Evolutionary conservation across 2,113 vertebrate species (phyloP).

Genomic region (Charadrius vociferus): DNA sequence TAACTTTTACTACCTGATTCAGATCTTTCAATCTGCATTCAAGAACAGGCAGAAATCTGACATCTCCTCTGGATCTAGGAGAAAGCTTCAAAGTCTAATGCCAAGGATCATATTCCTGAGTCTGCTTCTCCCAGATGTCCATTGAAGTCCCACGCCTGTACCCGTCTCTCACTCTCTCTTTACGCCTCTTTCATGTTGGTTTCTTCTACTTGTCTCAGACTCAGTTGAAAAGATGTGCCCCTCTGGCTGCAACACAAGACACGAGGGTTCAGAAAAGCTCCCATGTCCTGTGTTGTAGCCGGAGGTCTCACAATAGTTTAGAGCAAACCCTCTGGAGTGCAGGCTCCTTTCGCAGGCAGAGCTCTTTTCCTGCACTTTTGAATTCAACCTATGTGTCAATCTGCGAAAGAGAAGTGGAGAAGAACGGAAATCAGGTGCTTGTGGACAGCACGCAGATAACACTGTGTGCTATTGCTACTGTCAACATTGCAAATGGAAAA

Average conservation of each 20-base stretch:
- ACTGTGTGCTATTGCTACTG: background rate
- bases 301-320: constrained; percentile 76
- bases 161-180: background rate
- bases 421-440: constrained; percentile 26
- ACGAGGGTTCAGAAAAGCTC: constrained; percentile 83
- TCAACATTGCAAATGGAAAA: constrained; percentile 48
- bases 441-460: constrained; percentile 11
- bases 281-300: constrained; percentile 85
- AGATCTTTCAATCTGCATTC: constrained; percentile 12
- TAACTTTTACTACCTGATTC: constrained; percentile 28
- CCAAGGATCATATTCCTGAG: background rate
- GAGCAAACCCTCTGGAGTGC: background rate
- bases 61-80: constrained; percentile 10
- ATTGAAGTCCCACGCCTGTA: background rate
- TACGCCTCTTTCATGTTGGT: background rate
- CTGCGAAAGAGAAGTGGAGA: background rate
- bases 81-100: constrained; percentile 8
- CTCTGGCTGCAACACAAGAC: constrained; percentile 89
- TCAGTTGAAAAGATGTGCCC: constrained; percentile 74
- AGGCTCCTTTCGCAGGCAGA: background rate
- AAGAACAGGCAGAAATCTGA: constrained; percentile 4
- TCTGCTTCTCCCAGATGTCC: background rate
- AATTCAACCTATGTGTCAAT: background rate
- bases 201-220: constrained; percentile 38
- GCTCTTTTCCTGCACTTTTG: background rate